Percentiles rank a stretch among this genome's conserved stretches.
Conservation (phyloP, 2,797 vertebrate genomes). For the Hydrolagus colliei region DNA sequence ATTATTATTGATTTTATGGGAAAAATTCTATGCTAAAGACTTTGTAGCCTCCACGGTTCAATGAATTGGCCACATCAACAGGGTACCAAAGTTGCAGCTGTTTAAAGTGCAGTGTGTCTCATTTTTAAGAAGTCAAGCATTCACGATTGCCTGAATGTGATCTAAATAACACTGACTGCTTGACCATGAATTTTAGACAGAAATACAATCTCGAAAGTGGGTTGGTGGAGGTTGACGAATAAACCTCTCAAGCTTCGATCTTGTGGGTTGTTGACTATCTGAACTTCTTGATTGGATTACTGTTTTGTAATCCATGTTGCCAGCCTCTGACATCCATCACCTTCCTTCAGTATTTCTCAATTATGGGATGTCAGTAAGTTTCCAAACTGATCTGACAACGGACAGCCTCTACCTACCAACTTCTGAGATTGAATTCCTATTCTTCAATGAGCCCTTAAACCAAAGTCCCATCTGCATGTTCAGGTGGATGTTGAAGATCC, state of each 20-base stretch:
- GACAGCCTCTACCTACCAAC: background rate
- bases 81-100: background rate
- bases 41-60: background rate
- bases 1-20: no score
- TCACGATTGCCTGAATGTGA: background rate
- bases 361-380: background rate
- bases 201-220: background rate
- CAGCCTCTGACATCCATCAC: background rate
- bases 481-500: no score
- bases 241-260: background rate
- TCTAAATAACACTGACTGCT: background rate
- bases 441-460: no score
- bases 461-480: no score
- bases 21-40: background rate
- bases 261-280: background rate
- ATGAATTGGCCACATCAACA: no score
- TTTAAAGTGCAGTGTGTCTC: background rate
- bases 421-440: no score
- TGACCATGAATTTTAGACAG: background rate
- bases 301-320: background rate
- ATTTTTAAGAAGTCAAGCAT: background rate
- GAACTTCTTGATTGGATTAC: constrained; percentile 11
- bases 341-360: background rate
- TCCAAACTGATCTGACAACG: no score
- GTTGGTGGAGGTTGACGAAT: background rate